Percentiles rank a stretch among this genome's conserved stretches.
phyloP scores from a whole-genome alignment of 2,888 invertebrate species.

The Platycheirus rosarum region DNA sequence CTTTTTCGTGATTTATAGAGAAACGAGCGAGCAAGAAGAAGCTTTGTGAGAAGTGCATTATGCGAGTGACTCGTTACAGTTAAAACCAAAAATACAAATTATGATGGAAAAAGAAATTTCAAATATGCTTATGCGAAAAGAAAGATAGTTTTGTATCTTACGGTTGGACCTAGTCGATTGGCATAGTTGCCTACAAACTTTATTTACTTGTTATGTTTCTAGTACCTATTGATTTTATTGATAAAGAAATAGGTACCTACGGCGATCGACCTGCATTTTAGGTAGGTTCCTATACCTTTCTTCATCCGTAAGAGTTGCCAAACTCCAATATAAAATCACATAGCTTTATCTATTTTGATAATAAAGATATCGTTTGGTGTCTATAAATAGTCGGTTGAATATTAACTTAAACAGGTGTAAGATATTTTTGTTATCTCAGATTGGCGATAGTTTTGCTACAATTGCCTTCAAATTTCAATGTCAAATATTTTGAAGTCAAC shows the following conservation, averaged over 20 bases:
- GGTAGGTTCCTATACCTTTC: no score
- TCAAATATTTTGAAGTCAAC: slow-evolving; percentile 67
- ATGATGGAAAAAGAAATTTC: slow-evolving; percentile 1
- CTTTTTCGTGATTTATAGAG: slow-evolving; percentile 35
- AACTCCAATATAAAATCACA: no score
- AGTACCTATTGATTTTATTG: not conserved
- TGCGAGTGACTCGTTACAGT: slow-evolving; percentile 56
- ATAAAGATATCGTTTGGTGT: no score
- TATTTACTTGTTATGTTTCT: no score
- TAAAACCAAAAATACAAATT: slow-evolving; percentile 56
- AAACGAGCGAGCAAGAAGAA: not conserved
- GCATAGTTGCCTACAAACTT: slow-evolving; percentile 6
- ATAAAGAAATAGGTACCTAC: not conserved
- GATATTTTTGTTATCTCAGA: slow-evolving; percentile 27
- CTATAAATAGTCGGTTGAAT: no score
- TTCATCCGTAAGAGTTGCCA: no score
- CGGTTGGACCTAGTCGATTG: slow-evolving; percentile 31
- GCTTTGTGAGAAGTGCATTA: not conserved
- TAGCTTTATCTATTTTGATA: no score
- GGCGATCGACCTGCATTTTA: no score
- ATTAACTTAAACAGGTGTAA: slow-evolving; percentile 18
- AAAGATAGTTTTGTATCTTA: slow-evolving; percentile 47
- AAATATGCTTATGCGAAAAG: slow-evolving; percentile 16
- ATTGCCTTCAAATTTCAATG: slow-evolving; percentile 61
- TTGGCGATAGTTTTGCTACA: slow-evolving; percentile 23